Evolutionary conservation across 2,888 invertebrate genomes (phyloP), one percentile per base, ranked within the genome.

Genomic region (Auanema sp.): DNA sequence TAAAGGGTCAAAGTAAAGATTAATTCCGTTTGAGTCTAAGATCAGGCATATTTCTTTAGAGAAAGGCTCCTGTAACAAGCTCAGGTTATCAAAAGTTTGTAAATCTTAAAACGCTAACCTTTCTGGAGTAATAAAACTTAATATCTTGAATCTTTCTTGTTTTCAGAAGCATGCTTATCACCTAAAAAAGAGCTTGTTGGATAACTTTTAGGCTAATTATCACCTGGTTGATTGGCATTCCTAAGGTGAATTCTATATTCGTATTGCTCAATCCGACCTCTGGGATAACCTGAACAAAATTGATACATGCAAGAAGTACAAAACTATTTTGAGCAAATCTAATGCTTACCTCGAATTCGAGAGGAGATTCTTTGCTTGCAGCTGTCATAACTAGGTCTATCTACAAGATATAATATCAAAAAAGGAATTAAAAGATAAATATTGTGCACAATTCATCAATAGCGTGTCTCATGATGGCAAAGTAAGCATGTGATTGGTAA

Each of bases 1-100:
- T 60, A 92, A 89, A 44, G 96, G 92, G 87, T 98, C 97, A 86
- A 97, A 98, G 86, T 94, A 91, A 81, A 98, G 89, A 85, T 93
- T 90, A 75, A 98, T 90, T 54, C 97, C 97, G 87, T 97, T 96
- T 85, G 92, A 91, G 60, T 94, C 92, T 87, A 98, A 89, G 87
- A 93, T 93, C 85, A 98, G 91, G 80, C 95, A 92, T 86, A 98
- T 88, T 86, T 98, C 97, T 87, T 92, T 92, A 82, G 90, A 90
- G 86, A 97, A 88, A 52, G 97, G 96, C 87, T 92, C 91, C 91
- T 95, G 88, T 72, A 89, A 89, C 42, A 21, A 6, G 11, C 18
- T 11, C n/a, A 14, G 12, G 18, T 14, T n/a, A 50, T n/a, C 6
- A 8, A 52, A 52, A 21, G n/a, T 23, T 8, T 24, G 24, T 11